Percentiles rank a stretch among this genome's conserved stretches.
Conservation (phyloP, 2,113 vertebrate species). For the Alaudala cheleensis region DNA sequence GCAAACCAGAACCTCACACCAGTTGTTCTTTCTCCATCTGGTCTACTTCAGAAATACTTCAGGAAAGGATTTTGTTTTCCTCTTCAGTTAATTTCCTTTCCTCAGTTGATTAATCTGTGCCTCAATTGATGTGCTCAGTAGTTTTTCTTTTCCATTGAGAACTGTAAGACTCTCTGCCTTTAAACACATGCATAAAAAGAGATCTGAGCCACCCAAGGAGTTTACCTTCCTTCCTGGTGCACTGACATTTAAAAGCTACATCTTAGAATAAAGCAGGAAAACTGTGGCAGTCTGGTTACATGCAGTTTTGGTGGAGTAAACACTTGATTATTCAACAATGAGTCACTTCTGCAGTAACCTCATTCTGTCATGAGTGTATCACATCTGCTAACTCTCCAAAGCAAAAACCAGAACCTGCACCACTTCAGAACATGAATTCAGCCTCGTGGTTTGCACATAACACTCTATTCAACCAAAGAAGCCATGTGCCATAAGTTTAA, state of each 20-base stretch:
- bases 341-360: conserved; percentile 70
- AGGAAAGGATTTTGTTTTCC: background rate
- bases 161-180: background rate
- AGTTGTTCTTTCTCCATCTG: background rate
- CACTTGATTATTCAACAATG: conserved; percentile 69
- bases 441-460: background rate
- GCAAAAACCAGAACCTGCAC: conserved; percentile 23
- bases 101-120: background rate
- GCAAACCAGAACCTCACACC: background rate
- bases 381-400: conserved; percentile 53
- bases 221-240: conserved; percentile 37
- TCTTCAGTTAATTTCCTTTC: background rate
- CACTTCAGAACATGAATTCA: background rate
- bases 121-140: background rate
- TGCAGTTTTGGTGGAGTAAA: conserved; percentile 61
- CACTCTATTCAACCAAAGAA: conserved; percentile 13
- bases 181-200: background rate
- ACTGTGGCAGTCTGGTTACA: conserved; percentile 53
- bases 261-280: conserved; percentile 42
- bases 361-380: conserved; percentile 70
- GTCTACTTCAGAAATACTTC: background rate
- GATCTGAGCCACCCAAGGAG: conserved; percentile 34
- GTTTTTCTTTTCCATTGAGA: conserved; percentile 24
- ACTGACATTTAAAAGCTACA: conserved; percentile 60
- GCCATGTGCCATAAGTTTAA: background rate